These are phyloP conservation scores for Pocillopora meandrina DNA, from an alignment of 92 coral and sea anemone species.

Conservation along the genomic window DNA sequence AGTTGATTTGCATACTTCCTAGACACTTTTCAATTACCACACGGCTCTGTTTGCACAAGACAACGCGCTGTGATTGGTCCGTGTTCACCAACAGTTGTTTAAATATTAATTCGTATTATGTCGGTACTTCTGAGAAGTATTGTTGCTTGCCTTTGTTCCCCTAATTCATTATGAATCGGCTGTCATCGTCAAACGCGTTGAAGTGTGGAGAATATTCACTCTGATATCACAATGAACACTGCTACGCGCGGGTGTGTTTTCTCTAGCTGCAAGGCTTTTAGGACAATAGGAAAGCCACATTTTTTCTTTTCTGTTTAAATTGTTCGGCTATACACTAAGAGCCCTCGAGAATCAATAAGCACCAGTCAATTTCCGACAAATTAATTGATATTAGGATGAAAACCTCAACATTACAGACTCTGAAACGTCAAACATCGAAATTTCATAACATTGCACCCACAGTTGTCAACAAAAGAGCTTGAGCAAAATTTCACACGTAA, in stretches of 20 bases:
- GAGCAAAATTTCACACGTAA: too few species aligned
- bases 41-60: slow-evolving; percentile 51
- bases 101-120: slow-evolving; percentile 53
- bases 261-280: neutral
- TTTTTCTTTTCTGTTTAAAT: neutral
- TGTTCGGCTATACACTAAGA: neutral
- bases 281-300: neutral
- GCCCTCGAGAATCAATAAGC: neutral
- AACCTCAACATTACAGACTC: neutral
- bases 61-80: slow-evolving; percentile 14
- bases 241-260: neutral
- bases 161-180: slow-evolving; percentile 44
- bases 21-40: slow-evolving; percentile 75
- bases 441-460: neutral
- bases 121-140: neutral
- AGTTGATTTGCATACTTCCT: slow-evolving; percentile 69
- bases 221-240: slow-evolving; percentile 44
- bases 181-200: slow-evolving; percentile 58
- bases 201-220: slow-evolving; percentile 79
- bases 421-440: neutral
- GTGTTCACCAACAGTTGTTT: slow-evolving; percentile 37
- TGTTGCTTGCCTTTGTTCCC: slow-evolving; percentile 16
- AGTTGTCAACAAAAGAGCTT: too few species aligned
- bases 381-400: neutral
- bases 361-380: neutral